phyloP scores from a whole-genome alignment of 2,113 vertebrate genomes.

The Dendropsophus ebraccatus region DNA sequence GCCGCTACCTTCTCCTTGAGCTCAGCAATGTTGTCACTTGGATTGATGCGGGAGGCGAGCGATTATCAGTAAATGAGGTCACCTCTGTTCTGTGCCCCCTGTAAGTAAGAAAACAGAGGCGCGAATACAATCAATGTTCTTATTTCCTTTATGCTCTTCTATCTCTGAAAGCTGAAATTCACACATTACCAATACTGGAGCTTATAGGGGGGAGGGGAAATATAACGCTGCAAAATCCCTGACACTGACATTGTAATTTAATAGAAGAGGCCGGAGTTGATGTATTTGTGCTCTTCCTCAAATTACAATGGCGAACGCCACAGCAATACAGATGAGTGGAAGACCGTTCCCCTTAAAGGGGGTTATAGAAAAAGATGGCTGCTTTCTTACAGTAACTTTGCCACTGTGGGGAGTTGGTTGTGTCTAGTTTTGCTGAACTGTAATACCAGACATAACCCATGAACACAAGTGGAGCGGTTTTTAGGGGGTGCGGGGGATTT shows the following conservation, averaged over 20 bases:
- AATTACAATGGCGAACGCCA: not conserved
- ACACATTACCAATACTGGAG: not conserved
- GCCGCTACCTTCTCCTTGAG: not conserved
- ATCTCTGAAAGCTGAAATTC: conserved; percentile 13
- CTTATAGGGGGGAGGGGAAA: not conserved
- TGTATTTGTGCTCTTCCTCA: not conserved
- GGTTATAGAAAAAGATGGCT: no score
- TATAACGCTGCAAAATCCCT: not conserved
- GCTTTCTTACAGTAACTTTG: no score
- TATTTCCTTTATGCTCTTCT: conserved; percentile 27
- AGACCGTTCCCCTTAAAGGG: no score
- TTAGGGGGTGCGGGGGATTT: no score
- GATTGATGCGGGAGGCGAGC: conserved; percentile 37
- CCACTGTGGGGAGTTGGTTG: no score
- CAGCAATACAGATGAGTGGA: not conserved
- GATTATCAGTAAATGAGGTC: conserved; percentile 52
- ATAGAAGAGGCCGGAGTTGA: not conserved
- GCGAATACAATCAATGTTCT: conserved; percentile 36
- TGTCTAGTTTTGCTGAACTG: no score
- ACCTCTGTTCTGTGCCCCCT: conserved; percentile 34
- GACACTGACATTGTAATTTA: conserved; percentile 4
- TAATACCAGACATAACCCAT: no score
- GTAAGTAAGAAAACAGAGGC: conserved; percentile 37
- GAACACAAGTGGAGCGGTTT: no score
- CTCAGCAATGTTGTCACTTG: conserved; percentile 46